Conservation (phyloP, 2,113 vertebrate genomes). For the Pterocles burchelli region DNA sequence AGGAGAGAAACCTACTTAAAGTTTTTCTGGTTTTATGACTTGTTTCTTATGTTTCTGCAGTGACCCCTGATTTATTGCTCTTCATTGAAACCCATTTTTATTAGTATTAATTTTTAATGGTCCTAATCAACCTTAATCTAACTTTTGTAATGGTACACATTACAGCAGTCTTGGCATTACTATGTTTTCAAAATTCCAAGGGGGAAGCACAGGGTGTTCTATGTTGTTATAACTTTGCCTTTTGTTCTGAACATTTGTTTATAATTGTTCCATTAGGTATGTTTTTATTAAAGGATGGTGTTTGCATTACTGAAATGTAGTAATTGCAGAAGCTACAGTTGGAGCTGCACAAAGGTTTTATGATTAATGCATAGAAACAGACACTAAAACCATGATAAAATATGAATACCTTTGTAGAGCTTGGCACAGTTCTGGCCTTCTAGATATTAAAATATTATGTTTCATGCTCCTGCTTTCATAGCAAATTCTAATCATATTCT, state of each 20-base stretch:
- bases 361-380: neutral
- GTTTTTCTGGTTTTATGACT: neutral
- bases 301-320: neutral
- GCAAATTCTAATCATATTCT: neutral
- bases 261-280: neutral
- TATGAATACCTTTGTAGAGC: neutral
- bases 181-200: neutral
- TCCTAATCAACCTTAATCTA: neutral
- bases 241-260: neutral
- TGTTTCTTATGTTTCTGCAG: neutral
- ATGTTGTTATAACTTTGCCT: neutral
- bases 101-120: neutral
- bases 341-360: neutral
- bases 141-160: neutral
- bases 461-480: neutral
- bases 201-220: neutral
- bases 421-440: neutral
- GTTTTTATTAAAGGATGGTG: neutral
- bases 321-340: neutral
- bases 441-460: neutral
- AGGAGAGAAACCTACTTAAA: neutral
- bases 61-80: neutral
- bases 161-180: neutral
- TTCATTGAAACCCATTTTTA: neutral
- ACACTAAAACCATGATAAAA: neutral